A percentile compares a stretch with the other conserved stretches of the same genome.
Conservation (phyloP, 2,113 vertebrate species). For the Embiotoca jacksoni region DNA sequence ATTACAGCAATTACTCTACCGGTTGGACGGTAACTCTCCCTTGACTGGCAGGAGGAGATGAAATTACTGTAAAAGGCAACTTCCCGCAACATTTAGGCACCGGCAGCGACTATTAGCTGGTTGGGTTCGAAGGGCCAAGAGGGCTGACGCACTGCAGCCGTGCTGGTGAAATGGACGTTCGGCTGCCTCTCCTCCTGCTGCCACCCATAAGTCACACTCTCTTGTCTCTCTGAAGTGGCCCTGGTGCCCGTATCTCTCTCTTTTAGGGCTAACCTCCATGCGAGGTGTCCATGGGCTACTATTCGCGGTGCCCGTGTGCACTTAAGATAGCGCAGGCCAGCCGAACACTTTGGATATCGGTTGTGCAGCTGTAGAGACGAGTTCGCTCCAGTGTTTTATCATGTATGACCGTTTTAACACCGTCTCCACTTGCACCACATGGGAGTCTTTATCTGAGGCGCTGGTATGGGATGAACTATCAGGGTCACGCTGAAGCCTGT, state of each 20-base stretch:
- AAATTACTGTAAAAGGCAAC: constrained; percentile 53
- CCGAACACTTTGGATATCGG: constrained; percentile 52
- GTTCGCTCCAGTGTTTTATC: constrained; percentile 58
- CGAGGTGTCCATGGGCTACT: constrained; percentile 60
- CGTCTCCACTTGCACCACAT: constrained; percentile 46
- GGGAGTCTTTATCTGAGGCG: constrained; percentile 67
- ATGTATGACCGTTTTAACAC: constrained; percentile 57
- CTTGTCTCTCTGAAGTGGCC: constrained; percentile 41
- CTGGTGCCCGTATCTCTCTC: constrained; percentile 42
- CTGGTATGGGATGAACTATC: constrained; percentile 62
- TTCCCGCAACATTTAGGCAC: constrained; percentile 13
- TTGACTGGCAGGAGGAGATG: constrained; percentile 37
- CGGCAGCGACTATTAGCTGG: constrained; percentile 49
- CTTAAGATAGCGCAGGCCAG: constrained; percentile 64
- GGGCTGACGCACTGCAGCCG: constrained; percentile 21
- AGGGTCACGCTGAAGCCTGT: constrained; percentile 56
- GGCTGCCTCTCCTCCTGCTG: constrained; percentile 33
- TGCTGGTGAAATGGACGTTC: constrained; percentile 38
- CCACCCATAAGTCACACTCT: constrained; percentile 50
- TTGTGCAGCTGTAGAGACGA: constrained; percentile 23
- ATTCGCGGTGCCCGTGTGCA: constrained; percentile 57
- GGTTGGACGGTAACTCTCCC: constrained; percentile 11
- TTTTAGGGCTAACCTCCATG: constrained; percentile 48
- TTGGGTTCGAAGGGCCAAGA: constrained; percentile 19
- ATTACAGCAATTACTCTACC: constrained; percentile 20